These are phyloP conservation scores for Pteronotus mesoamericanus DNA, from an alignment of 2,797 vertebrate species.

Conservation along the genomic window DNA sequence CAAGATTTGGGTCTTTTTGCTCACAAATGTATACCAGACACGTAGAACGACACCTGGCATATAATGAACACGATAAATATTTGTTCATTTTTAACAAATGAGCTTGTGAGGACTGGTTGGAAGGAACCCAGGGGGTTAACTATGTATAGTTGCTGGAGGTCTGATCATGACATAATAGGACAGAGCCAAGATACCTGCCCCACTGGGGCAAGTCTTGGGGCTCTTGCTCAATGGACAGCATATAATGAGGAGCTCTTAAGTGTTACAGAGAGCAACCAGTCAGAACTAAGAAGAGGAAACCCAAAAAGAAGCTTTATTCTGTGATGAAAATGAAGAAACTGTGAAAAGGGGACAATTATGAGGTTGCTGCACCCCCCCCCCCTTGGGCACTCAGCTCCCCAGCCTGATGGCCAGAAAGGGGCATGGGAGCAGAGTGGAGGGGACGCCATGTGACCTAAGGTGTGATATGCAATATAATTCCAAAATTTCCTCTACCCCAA, in stretches of 20 bases:
- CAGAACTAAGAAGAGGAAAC: neutral
- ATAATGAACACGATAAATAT: neutral
- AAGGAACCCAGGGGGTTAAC: neutral
- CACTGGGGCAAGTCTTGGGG: neutral
- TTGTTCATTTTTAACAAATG: neutral
- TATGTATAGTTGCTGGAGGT: neutral
- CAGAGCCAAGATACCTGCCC: neutral
- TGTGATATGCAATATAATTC: neutral
- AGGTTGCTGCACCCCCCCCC: neutral
- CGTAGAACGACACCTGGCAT: neutral
- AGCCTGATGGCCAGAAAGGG: neutral
- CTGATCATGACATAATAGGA: neutral
- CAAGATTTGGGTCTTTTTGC: neutral
- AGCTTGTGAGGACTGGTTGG: neutral
- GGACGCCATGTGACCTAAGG: neutral
- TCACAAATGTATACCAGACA: neutral
- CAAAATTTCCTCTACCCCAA: neutral
- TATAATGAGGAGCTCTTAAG: neutral
- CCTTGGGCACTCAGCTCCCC: neutral
- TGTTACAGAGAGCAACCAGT: neutral
- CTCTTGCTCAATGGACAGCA: neutral
- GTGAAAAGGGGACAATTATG: neutral
- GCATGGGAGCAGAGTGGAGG: neutral
- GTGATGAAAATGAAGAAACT: neutral
- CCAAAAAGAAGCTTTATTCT: neutral